Percentiles rank a stretch among this genome's conserved stretches.
These are phyloP conservation scores for Salmo trutta DNA, from an alignment of 2,797 vertebrate species.

Conservation along the genomic window DNA sequence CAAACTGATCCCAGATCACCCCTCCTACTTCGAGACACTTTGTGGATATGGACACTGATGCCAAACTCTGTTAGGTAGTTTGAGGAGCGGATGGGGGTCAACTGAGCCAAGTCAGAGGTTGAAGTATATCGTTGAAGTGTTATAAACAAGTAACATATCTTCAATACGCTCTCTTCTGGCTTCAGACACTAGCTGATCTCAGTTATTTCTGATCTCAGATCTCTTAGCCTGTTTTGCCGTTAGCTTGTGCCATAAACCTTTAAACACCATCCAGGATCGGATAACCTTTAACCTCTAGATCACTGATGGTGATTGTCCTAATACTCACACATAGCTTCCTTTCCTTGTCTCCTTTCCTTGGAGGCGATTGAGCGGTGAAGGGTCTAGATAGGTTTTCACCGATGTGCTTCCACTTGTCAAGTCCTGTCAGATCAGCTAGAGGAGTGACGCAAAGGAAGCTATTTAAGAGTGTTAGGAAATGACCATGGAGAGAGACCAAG, in stretches of 20 bases:
- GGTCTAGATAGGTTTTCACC: background rate
- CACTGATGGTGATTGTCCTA: background rate
- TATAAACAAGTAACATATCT: background rate
- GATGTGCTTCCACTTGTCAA: background rate
- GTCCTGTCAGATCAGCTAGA: background rate
- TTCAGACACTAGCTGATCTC: background rate
- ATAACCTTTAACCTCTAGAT: constrained; percentile 12
- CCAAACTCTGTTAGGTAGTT: background rate
- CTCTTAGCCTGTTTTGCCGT: constrained; percentile 10
- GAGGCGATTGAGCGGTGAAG: background rate
- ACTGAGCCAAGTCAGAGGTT: background rate
- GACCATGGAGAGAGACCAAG: background rate
- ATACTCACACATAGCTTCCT: background rate
- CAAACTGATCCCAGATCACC: too few relatives aligned
- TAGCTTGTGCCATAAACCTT: background rate
- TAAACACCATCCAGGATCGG: background rate
- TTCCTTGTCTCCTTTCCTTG: background rate
- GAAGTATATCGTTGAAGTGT: background rate
- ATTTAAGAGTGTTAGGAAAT: background rate
- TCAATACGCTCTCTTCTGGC: background rate
- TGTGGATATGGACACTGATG: too few relatives aligned
- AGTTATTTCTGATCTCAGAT: background rate
- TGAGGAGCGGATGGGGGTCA: background rate
- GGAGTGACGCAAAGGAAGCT: background rate
- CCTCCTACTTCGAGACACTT: too few relatives aligned